A percentile compares a stretch with the other conserved stretches of the same genome.
Conservation (phyloP, 2,797 vertebrate species). For the Pangasius larnaudii region DNA sequence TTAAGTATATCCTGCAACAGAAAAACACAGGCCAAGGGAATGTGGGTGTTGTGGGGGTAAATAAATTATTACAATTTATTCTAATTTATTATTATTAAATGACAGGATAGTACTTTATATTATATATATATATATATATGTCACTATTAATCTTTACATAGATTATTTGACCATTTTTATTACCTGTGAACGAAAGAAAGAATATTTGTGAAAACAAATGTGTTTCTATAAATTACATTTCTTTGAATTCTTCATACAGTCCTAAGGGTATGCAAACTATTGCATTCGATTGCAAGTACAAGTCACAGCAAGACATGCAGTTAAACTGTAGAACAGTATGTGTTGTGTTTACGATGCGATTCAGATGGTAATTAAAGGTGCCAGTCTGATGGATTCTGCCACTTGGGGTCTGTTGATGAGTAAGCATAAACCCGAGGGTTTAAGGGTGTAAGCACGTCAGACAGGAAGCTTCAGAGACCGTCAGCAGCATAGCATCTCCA, state of each 20-base stretch:
- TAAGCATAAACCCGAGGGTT: conserved; percentile 34
- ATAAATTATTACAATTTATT: neutral
- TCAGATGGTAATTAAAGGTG: conserved; percentile 45
- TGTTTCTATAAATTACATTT: neutral
- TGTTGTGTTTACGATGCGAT: conserved; percentile 15
- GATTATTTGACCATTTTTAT: neutral
- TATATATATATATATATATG: no score
- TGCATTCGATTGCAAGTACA: neutral
- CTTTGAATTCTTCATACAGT: neutral
- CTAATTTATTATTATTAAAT: neutral
- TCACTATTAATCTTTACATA: neutral
- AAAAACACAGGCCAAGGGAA: neutral
- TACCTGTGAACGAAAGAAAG: neutral
- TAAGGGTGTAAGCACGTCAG: conserved; percentile 38
- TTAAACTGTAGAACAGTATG: conserved; percentile 9
- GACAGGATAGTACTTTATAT: neutral
- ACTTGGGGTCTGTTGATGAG: conserved; percentile 34
- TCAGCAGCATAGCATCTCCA: conserved; percentile 45
- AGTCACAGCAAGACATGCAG: neutral
- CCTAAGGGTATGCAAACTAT: neutral
- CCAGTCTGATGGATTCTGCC: conserved; percentile 37
- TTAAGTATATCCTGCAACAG: neutral
- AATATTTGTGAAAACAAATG: neutral
- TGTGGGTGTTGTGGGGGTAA: neutral
- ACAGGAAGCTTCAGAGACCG: conserved; percentile 41